These are phyloP conservation scores for Lipophrys pholis DNA, from an alignment of 2,113 vertebrate species.

Conservation along the genomic window DNA sequence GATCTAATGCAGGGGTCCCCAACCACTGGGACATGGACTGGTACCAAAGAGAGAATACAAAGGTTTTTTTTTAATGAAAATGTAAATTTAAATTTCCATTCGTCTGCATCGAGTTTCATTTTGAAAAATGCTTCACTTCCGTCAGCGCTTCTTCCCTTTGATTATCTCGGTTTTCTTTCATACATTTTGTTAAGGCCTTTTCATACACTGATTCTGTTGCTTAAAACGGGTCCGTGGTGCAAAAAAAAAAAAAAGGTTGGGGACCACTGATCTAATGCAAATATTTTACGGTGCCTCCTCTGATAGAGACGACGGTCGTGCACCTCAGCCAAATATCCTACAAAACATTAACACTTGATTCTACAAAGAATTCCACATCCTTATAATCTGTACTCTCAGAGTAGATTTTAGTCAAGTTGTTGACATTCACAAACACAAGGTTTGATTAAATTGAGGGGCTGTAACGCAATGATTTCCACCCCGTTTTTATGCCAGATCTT, in stretches of 20 bases:
- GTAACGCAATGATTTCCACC: neutral
- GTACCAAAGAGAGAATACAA: no score
- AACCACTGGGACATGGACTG: no score
- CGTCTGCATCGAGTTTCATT: no score
- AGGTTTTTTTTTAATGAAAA: no score
- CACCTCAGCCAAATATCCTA: slow-evolving; percentile 10
- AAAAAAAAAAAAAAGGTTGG: no score
- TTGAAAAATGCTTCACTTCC: no score
- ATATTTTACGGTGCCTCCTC: slow-evolving; percentile 19
- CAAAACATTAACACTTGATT: slow-evolving; percentile 31
- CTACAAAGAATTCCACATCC: slow-evolving; percentile 47
- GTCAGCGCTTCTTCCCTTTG: no score
- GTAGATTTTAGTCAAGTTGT: slow-evolving; percentile 45
- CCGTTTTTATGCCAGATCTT: neutral
- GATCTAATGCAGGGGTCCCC: neutral
- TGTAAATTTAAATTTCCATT: no score
- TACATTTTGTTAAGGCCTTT: no score
- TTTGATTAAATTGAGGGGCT: slow-evolving; percentile 29
- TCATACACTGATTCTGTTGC: no score
- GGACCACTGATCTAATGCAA: slow-evolving; percentile 3
- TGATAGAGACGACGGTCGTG: slow-evolving; percentile 5
- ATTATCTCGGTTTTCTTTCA: no score
- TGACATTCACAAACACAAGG: slow-evolving; percentile 27
- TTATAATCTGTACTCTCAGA: slow-evolving; percentile 56
- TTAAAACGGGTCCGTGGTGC: no score